Conservation (phyloP, 37 sponge, comb jelly and placozoan genomes). For the Diacarnus erythraeanus region DNA sequence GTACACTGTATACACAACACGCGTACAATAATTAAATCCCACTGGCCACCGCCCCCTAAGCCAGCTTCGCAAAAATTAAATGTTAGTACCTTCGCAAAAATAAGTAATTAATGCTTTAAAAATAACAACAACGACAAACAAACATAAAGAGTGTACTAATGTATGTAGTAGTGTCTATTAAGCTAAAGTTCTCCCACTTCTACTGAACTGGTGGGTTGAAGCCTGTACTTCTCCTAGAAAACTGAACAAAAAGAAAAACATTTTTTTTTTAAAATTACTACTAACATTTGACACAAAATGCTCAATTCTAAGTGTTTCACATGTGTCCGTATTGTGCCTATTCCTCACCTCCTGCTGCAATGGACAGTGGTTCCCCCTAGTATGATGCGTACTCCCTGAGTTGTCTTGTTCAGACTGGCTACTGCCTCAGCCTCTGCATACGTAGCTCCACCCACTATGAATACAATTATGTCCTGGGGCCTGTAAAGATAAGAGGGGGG, state of each 20-base stretch:
- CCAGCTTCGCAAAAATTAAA: too few relatives aligned
- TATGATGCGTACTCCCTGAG: constrained; percentile 77
- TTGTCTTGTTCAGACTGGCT: constrained; percentile 66
- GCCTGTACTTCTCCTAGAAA: constrained; percentile 19
- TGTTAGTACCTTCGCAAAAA: too few relatives aligned
- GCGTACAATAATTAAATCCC: too few relatives aligned
- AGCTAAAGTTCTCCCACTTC: constrained; percentile 33
- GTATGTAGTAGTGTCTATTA: background rate
- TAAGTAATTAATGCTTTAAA: too few relatives aligned
- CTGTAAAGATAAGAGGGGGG: constrained; percentile 27
- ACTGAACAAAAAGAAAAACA: constrained; percentile 29
- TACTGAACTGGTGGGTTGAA: constrained; percentile 34
- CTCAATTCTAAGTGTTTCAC: too few relatives aligned
- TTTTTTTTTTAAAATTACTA: too few relatives aligned
- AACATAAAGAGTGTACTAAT: background rate
- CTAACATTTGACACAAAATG: too few relatives aligned
- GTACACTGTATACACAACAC: too few relatives aligned
- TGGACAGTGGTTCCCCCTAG: constrained; percentile 87
- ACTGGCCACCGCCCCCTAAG: too few relatives aligned
- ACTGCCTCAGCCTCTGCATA: constrained; percentile 89
- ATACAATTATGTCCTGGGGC: constrained; percentile 90
- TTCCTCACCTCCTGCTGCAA: constrained; percentile 61
- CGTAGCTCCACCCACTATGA: constrained; percentile 94
- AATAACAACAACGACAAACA: constrained; percentile 1
- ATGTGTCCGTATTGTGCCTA: background rate